A percentile compares a stretch with the other conserved stretches of the same genome.
Conservation (phyloP, 1,140 invertebrate species). For the Trachelipus rathkii region DNA sequence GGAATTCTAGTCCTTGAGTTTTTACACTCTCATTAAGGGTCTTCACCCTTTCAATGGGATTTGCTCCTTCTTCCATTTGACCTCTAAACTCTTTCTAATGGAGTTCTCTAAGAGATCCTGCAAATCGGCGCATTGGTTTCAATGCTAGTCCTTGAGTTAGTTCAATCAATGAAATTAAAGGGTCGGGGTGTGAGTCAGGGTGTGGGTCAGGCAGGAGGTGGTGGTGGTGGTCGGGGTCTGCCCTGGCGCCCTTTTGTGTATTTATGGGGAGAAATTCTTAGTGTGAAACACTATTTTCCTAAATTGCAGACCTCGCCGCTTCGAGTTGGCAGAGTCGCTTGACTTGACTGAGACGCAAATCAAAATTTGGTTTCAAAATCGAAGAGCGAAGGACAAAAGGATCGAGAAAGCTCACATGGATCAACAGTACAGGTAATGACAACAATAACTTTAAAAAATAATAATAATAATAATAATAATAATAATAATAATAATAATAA, state of each 20-base stretch:
- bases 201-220: background rate
- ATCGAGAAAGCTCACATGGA: conserved; percentile 93
- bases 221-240: background rate
- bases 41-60: no score
- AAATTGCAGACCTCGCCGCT: conserved; percentile 56
- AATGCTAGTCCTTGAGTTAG: no score
- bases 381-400: conserved; percentile 89
- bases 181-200: background rate
- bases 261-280: background rate
- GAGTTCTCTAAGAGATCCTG: no score
- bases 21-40: no score
- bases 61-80: no score
- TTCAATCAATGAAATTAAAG: no score
- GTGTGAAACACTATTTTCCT: background rate
- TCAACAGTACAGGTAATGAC: conserved; percentile 78
- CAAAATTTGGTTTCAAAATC: conserved; percentile 96
- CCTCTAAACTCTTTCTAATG: no score
- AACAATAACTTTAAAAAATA: no score
- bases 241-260: background rate
- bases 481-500: no score
- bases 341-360: conserved; percentile 83
- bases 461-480: no score
- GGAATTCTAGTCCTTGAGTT: no score
- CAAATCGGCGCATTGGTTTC: no score
- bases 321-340: conserved; percentile 77